These are phyloP conservation scores for Pelagia noctiluca DNA, from an alignment of 30 jellyfish, hydroid and myxozoan genomes.

Conservation along the genomic window DNA sequence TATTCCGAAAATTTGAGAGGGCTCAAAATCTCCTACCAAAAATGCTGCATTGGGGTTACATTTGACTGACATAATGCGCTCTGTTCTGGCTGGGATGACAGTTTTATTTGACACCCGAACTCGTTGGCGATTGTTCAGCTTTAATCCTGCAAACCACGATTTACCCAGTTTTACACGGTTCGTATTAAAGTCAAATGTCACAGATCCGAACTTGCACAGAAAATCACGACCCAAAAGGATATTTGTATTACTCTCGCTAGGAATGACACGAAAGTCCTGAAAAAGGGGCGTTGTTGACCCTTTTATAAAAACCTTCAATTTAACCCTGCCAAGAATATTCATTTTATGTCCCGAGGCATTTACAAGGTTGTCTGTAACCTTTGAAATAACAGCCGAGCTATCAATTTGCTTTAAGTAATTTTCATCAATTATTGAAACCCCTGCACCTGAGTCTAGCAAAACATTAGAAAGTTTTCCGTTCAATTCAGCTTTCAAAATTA, in stretches of 20 bases:
- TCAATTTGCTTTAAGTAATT: slow-evolving; percentile 5
- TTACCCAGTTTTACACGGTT: slow-evolving; percentile 47
- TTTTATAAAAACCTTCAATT: slow-evolving; percentile 8
- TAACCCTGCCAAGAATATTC: slow-evolving; percentile 41
- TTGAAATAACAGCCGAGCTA: not conserved
- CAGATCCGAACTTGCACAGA: slow-evolving; percentile 21
- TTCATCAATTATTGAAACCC: slow-evolving; percentile 12
- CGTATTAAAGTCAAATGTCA: slow-evolving; percentile 42
- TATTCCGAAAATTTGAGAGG: slow-evolving; percentile 9
- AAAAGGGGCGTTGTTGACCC: slow-evolving; percentile 25
- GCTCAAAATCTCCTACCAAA: slow-evolving; percentile 61
- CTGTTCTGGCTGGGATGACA: slow-evolving; percentile 29
- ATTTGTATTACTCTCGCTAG: slow-evolving; percentile 6
- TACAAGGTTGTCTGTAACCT: slow-evolving; percentile 24
- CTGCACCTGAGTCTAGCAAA: slow-evolving; percentile 7
- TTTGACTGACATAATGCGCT: slow-evolving; percentile 26
- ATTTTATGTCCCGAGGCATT: slow-evolving; percentile 76
- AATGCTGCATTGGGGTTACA: slow-evolving; percentile 43
- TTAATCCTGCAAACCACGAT: slow-evolving; percentile 21
- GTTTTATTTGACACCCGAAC: slow-evolving; percentile 34
- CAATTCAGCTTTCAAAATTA: slow-evolving; percentile 5
- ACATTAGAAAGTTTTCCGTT: slow-evolving; percentile 1
- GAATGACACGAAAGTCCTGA: slow-evolving; percentile 24
- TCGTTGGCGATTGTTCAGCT: slow-evolving; percentile 10
- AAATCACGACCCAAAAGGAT: slow-evolving; percentile 50